Percentiles rank a stretch among this genome's conserved stretches.
Evolutionary conservation across 2,888 invertebrate species (phyloP).

Genomic region (Ischnura elegans): DNA sequence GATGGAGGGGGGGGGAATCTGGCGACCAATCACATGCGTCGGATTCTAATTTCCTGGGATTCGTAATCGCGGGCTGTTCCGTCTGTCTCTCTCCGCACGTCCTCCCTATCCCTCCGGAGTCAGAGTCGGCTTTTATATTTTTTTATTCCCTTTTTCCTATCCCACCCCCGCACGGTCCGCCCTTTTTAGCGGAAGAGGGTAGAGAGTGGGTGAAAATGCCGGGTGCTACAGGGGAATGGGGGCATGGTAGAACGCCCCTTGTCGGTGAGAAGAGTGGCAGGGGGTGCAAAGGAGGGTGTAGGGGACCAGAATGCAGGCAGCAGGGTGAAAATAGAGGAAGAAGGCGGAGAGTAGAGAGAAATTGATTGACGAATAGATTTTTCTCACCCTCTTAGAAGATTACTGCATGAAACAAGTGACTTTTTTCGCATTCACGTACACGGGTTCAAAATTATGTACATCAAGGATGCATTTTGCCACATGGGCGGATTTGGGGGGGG

Average conservation of each 20-base stretch:
- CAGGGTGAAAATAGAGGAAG: not conserved
- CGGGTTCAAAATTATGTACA: no score
- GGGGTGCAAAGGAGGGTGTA: not conserved
- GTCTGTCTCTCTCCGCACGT: not conserved
- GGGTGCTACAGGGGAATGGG: no score
- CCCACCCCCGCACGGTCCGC: not conserved
- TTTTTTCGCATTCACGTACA: no score
- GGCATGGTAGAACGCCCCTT: not conserved
- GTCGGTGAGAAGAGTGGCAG: not conserved
- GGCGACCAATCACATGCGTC: slow-evolving; percentile 54
- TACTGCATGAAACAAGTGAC: no score
- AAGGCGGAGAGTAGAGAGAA: no score
- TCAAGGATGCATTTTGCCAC: no score
- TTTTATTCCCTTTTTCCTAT: not conserved
- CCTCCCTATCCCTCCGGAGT: not conserved
- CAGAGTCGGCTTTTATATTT: slow-evolving; percentile 8
- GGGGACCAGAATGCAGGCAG: not conserved
- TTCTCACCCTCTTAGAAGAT: no score
- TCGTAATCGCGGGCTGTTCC: slow-evolving; percentile 60
- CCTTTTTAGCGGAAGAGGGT: slow-evolving; percentile 22
- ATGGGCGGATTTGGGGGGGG: no score
- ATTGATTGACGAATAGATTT: no score
- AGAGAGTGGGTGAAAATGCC: not conserved
- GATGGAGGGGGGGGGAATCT: not conserved
- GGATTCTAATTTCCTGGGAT: slow-evolving; percentile 61